Conservation (phyloP, 2,888 invertebrate genomes). For the Clivina fossor region DNA sequence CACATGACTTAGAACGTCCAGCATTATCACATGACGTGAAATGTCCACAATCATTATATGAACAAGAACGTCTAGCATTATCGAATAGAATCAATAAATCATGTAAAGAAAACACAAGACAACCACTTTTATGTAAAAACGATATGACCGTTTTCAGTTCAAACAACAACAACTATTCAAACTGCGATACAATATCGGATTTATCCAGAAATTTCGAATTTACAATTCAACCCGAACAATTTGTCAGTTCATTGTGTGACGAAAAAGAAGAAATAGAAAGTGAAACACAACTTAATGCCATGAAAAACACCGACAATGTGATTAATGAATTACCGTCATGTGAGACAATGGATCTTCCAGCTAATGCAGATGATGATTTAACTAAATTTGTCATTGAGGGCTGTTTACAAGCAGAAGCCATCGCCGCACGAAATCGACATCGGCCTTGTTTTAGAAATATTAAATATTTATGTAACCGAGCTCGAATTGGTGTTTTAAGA, state of each 20-base stretch:
- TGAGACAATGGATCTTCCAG: too few species aligned
- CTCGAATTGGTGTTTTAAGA: constrained; percentile 70
- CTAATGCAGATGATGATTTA: constrained; percentile 50
- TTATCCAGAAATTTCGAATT: constrained; percentile 19
- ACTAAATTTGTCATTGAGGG: constrained; percentile 66
- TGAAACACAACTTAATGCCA: too few species aligned
- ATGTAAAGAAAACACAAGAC: too few species aligned
- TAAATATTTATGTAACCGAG: constrained; percentile 70
- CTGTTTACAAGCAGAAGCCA: constrained; percentile 69
- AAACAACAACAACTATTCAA: too few species aligned
- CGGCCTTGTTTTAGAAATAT: constrained; percentile 75
- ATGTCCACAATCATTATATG: too few species aligned
- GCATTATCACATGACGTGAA: constrained; percentile 1
- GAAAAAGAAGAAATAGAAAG: constrained; percentile 28
- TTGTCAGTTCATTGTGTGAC: constrained; percentile 19
- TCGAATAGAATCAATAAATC: too few species aligned
- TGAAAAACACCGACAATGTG: too few species aligned
- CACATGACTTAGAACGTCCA: constrained; percentile 1
- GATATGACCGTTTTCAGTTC: too few species aligned
- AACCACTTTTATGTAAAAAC: too few species aligned
- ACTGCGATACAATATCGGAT: too few species aligned
- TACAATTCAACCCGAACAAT: constrained; percentile 24
- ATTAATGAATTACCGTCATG: too few species aligned
- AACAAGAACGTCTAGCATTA: too few species aligned
- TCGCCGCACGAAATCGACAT: constrained; percentile 69